phyloP scores from a whole-genome alignment of 2,888 invertebrate genomes.

The Lutraria lutraria region DNA sequence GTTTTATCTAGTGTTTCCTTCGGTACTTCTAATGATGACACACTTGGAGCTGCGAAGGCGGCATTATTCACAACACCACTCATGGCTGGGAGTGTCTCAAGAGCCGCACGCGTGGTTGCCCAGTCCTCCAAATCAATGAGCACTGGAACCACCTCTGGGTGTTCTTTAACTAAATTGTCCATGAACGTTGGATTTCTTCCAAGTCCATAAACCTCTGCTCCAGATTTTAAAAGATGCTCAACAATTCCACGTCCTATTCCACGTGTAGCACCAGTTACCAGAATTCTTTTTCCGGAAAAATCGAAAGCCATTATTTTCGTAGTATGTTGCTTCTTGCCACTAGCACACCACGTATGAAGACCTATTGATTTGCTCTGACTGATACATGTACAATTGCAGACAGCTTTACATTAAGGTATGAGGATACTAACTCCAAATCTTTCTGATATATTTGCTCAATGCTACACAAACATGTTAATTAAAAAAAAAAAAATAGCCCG shows the following conservation, averaged over 20 bases:
- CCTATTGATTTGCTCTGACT: too few species aligned
- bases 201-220: conserved; percentile 4
- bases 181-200: neutral
- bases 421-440: too few species aligned
- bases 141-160: conserved; percentile 85
- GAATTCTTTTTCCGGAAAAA: conserved; percentile 14
- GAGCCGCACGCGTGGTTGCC: conserved; percentile 90
- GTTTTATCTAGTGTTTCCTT: conserved; percentile 91
- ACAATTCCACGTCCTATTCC: conserved; percentile 4
- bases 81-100: conserved; percentile 90
- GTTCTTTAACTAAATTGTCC: conserved; percentile 81
- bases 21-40: conserved; percentile 91
- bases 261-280: conserved; percentile 17
- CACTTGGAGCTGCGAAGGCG: conserved; percentile 91
- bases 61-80: conserved; percentile 97
- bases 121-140: conserved; percentile 92
- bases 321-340: neutral
- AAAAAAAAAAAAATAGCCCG: too few species aligned
- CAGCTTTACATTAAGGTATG: too few species aligned
- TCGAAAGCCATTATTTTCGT: neutral
- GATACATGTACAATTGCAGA: too few species aligned
- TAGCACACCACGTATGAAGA: too few species aligned
- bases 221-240: neutral
- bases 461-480: too few species aligned
- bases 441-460: too few species aligned